These are phyloP conservation scores for Atherinosoma microstoma DNA, from an alignment of 2,797 vertebrate species.

Conservation along the genomic window DNA sequence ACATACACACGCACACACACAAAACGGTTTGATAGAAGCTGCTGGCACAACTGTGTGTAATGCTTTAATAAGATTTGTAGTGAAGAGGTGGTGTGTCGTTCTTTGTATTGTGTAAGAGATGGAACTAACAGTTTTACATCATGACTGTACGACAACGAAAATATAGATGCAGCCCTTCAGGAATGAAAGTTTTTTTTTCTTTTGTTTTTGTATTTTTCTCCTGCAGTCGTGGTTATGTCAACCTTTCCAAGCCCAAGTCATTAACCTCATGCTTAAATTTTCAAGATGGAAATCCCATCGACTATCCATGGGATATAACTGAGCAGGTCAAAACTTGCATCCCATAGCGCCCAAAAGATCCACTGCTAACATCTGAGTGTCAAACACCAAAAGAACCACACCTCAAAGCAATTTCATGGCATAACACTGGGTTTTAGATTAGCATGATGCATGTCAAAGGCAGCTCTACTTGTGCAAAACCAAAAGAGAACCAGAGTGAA, in stretches of 20 bases:
- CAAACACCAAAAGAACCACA: background rate
- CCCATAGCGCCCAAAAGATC: background rate
- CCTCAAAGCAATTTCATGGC: background rate
- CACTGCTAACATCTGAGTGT: background rate
- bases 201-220: background rate
- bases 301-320: background rate
- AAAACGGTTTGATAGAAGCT: slow-evolving; percentile 20
- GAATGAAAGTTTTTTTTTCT: slow-evolving; percentile 8
- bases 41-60: slow-evolving; percentile 46
- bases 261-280: background rate
- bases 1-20: slow-evolving; percentile 2
- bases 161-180: slow-evolving; percentile 31
- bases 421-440: background rate
- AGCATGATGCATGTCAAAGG: background rate
- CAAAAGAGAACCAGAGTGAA: background rate
- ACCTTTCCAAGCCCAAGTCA: background rate
- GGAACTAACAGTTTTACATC: slow-evolving; percentile 52
- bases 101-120: slow-evolving; percentile 44
- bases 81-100: slow-evolving; percentile 57
- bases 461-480: background rate
- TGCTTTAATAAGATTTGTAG: slow-evolving; percentile 70
- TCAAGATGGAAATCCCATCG: background rate
- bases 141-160: slow-evolving; percentile 13
- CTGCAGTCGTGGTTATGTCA: background rate
- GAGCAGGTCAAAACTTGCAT: background rate